Evolutionary conservation across 1,140 invertebrate species (phyloP).

Genomic region (Drosophila saltans): DNA sequence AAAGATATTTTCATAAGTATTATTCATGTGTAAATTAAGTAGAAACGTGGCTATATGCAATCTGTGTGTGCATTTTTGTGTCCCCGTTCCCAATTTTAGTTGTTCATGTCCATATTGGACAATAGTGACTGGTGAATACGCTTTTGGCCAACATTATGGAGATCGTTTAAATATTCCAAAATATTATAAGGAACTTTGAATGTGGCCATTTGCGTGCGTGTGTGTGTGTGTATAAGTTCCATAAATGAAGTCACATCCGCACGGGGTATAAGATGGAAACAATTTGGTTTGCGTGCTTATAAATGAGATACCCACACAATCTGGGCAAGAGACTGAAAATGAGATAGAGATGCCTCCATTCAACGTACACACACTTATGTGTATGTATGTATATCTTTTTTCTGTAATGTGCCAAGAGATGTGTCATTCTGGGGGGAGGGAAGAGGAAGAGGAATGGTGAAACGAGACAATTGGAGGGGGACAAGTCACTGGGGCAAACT

Average conservation of each 20-base stretch:
- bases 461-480: not conserved
- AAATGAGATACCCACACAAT: slow-evolving; percentile 41
- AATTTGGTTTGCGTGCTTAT: slow-evolving; percentile 36
- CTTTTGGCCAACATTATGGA: slow-evolving; percentile 7
- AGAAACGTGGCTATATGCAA: too few relatives aligned
- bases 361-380: slow-evolving; percentile 27
- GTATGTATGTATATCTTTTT: slow-evolving; percentile 69
- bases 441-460: slow-evolving; percentile 9
- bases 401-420: slow-evolving; percentile 62
- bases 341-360: slow-evolving; percentile 18
- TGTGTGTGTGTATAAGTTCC: slow-evolving; percentile 41
- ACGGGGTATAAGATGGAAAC: slow-evolving; percentile 43
- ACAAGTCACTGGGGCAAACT: slow-evolving; percentile 21
- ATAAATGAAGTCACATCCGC: slow-evolving; percentile 61
- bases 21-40: too few relatives aligned
- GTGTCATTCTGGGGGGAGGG: slow-evolving; percentile 47
- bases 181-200: slow-evolving; percentile 58
- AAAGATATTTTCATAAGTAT: too few relatives aligned
- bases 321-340: not conserved
- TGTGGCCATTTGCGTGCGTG: slow-evolving; percentile 48
- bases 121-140: slow-evolving; percentile 10
- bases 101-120: not conserved
- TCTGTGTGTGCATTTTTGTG: not conserved
- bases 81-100: not conserved
- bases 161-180: slow-evolving; percentile 18